A percentile compares a stretch with the other conserved stretches of the same genome.
phyloP scores from a whole-genome alignment of 2,797 vertebrate genomes.

The Tiaroga cobitis region DNA sequence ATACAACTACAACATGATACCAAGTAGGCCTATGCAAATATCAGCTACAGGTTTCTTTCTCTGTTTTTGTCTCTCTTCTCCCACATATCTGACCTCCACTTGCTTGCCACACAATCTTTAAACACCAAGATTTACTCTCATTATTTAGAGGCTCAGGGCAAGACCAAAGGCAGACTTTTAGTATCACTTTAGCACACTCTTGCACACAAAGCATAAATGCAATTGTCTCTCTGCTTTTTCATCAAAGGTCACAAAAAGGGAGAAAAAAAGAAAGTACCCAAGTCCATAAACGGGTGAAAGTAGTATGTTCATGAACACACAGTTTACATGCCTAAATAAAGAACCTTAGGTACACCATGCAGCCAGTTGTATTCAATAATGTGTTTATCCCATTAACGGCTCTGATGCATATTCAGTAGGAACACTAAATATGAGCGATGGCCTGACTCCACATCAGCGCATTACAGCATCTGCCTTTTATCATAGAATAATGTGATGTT shows the following conservation, averaged over 20 bases:
- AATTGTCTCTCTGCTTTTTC: slow-evolving; percentile 18
- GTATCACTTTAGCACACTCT: slow-evolving; percentile 60
- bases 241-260: slow-evolving; percentile 21
- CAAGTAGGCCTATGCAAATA: not conserved
- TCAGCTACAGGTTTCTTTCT: not conserved
- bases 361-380: slow-evolving; percentile 76
- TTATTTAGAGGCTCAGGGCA: slow-evolving; percentile 73
- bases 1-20: not conserved
- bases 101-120: slow-evolving; percentile 66
- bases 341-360: slow-evolving; percentile 66
- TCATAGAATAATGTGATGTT: slow-evolving; percentile 78
- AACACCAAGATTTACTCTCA: slow-evolving; percentile 71
- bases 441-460: slow-evolving; percentile 73
- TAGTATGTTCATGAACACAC: slow-evolving; percentile 61
- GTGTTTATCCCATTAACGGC: slow-evolving; percentile 72
- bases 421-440: slow-evolving; percentile 73
- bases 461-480: slow-evolving; percentile 75
- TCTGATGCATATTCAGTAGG: slow-evolving; percentile 80
- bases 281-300: slow-evolving; percentile 25
- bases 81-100: slow-evolving; percentile 68
- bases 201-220: not conserved
- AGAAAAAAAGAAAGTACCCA: not conserved
- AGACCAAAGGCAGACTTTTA: slow-evolving; percentile 70
- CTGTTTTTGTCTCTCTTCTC: not conserved
- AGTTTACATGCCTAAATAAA: slow-evolving; percentile 69